Percentiles rank a stretch among this genome's conserved stretches.
Evolutionary conservation across 2,113 vertebrate genomes (phyloP).

Genomic region (Ondatra zibethicus): DNA sequence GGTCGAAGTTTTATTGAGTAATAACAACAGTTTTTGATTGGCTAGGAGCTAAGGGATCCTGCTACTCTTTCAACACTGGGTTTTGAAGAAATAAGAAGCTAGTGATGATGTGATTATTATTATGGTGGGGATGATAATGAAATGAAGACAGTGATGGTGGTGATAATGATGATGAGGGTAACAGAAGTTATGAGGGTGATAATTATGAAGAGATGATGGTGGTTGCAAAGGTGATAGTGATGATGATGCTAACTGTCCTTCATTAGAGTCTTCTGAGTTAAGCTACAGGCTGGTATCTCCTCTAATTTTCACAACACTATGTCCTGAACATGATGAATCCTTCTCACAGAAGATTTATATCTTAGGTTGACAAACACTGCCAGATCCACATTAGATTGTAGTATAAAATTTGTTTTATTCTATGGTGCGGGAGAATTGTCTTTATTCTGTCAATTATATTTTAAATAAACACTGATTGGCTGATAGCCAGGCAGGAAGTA

Average conservation of each 20-base stretch:
- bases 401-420: background rate
- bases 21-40: background rate
- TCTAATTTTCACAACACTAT: background rate
- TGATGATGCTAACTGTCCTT: background rate
- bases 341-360: background rate
- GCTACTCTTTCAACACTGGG: background rate
- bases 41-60: background rate
- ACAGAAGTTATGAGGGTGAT: too few species aligned
- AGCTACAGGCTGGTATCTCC: too few species aligned
- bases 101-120: too few species aligned
- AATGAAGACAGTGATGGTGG: too few species aligned
- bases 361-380: background rate
- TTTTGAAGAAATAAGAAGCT: background rate
- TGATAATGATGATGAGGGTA: background rate
- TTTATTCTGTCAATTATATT: too few species aligned
- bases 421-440: too few species aligned
- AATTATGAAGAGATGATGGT: background rate
- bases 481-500: too few species aligned
- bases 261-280: background rate
- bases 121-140: background rate
- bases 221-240: background rate
- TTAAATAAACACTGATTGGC: too few species aligned
- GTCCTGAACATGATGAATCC: background rate
- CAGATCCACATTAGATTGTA: background rate
- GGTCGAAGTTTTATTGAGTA: background rate